phyloP scores from a whole-genome alignment of 2,888 invertebrate genomes.

The Zeuzera pyrina region DNA sequence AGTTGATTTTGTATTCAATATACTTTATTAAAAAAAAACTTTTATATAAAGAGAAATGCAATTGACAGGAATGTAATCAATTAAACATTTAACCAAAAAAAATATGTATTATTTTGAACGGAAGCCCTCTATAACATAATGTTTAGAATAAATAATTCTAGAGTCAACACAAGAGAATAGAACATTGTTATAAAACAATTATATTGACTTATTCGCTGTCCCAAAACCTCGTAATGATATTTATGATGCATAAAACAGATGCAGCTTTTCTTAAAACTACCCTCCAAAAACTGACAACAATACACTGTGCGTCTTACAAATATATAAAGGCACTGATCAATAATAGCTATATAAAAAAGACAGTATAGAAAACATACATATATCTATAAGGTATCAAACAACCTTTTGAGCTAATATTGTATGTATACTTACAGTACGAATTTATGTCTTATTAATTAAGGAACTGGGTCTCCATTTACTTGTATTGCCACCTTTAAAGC shows the following conservation, averaged over 20 bases:
- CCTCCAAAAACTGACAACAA: constrained; percentile 1
- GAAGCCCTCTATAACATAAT: too few relatives aligned
- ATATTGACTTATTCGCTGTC: neutral
- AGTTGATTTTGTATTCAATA: constrained; percentile 40
- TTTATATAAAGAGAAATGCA: constrained; percentile 33
- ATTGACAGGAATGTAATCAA: constrained; percentile 59
- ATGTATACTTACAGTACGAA: too few relatives aligned
- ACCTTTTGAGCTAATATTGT: too few relatives aligned
- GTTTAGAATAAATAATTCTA: too few relatives aligned
- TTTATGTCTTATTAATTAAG: too few relatives aligned
- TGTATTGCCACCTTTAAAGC: too few relatives aligned
- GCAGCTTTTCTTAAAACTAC: neutral
- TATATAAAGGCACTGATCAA: neutral
- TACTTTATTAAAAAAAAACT: constrained; percentile 42
- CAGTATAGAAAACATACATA: neutral
- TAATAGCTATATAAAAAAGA: neutral
- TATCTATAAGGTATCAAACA: neutral
- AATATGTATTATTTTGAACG: constrained; percentile 1
- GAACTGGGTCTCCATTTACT: too few relatives aligned
- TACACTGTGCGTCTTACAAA: neutral
- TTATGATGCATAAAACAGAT: neutral
- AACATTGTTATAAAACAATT: neutral
- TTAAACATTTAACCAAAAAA: constrained; percentile 50
- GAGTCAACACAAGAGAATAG: too few relatives aligned
- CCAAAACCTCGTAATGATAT: neutral